Conservation (phyloP, 2,113 vertebrate species). For the Mesembrinibis cayennensis region DNA sequence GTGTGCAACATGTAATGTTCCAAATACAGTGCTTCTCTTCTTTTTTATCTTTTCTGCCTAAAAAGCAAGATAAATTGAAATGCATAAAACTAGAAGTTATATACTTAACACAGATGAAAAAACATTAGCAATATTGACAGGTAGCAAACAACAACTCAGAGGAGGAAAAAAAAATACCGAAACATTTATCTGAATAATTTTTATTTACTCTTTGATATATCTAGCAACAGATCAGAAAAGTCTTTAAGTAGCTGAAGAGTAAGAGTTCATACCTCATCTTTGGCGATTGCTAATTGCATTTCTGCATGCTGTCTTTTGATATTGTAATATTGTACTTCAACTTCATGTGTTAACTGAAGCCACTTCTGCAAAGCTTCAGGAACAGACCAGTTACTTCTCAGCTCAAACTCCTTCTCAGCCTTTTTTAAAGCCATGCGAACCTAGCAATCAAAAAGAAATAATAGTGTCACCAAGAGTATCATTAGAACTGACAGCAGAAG, state of each 20-base stretch:
- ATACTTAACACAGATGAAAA: not conserved
- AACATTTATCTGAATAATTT: not conserved
- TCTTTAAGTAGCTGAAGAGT: not conserved
- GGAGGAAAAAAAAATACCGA: not conserved
- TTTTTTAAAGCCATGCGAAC: slow-evolving; percentile 97
- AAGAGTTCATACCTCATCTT: slow-evolving; percentile 89
- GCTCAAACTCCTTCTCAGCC: slow-evolving; percentile 93
- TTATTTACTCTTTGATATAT: not conserved
- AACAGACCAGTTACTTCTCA: slow-evolving; percentile 91
- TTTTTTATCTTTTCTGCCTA: slow-evolving; percentile 99
- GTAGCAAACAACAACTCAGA: not conserved
- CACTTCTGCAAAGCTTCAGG: slow-evolving; percentile 97
- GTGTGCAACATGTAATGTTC: slow-evolving; percentile 95
- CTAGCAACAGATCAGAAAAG: not conserved
- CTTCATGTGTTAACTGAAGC: slow-evolving; percentile 98
- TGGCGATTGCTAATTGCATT: slow-evolving; percentile 90
- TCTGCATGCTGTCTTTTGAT: slow-evolving; percentile 98
- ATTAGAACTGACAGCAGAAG: not conserved
- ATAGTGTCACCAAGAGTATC: not conserved
- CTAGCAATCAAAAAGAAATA: slow-evolving; percentile 66
- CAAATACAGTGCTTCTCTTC: slow-evolving; percentile 94
- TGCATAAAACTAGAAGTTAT: not conserved
- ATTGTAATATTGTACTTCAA: slow-evolving; percentile 98
- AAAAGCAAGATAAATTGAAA: slow-evolving; percentile 36
- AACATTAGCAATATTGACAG: not conserved